phyloP scores from a whole-genome alignment of 2,113 vertebrate genomes.

The Labeo rohita region DNA sequence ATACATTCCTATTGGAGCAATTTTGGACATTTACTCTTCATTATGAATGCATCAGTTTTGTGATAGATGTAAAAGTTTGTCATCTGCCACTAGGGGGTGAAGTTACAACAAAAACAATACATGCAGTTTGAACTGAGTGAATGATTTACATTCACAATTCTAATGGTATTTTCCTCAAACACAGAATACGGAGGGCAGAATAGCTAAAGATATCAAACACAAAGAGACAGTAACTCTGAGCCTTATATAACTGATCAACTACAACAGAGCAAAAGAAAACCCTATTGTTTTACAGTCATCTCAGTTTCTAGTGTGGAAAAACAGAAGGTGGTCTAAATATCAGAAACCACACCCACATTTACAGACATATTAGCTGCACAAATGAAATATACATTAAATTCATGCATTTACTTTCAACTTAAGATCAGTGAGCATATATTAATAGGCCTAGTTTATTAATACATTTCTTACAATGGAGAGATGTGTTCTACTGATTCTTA shows the following conservation, averaged over 20 bases:
- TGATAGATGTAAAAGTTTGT: background rate
- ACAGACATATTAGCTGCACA: background rate
- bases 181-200: background rate
- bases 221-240: background rate
- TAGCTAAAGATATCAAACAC: background rate
- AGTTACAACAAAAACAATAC: background rate
- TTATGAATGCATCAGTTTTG: background rate
- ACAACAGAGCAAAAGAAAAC: background rate
- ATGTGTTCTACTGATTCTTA: too few relatives aligned
- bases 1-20: background rate
- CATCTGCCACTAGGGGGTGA: background rate
- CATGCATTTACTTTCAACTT: background rate
- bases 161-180: background rate
- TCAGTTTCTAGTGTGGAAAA: background rate
- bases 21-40: background rate
- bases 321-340: constrained; percentile 5
- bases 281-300: background rate
- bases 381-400: too few relatives aligned
- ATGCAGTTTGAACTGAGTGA: background rate
- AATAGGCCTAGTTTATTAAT: background rate
- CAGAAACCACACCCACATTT: constrained; percentile 14
- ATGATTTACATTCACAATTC: background rate
- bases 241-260: background rate
- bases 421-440: background rate
- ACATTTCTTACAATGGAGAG: too few relatives aligned